These are phyloP conservation scores for Xanthia togata DNA, from an alignment of 2,888 invertebrate species.

Conservation along the genomic window DNA sequence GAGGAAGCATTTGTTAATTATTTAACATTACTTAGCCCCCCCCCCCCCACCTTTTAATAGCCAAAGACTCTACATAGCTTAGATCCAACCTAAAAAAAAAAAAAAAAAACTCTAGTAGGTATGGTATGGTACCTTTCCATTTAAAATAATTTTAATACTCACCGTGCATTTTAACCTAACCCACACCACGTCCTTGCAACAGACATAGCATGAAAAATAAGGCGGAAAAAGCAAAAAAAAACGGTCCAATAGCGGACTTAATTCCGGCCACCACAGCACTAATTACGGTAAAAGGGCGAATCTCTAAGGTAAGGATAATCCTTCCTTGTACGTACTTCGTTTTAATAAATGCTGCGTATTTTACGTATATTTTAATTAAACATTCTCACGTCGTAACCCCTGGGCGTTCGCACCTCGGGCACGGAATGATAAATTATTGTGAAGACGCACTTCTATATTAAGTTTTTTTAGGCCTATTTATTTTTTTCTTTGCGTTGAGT, in stretches of 20 bases:
- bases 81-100: background rate
- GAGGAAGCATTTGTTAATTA: no score
- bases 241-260: constrained; percentile 49
- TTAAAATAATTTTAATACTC: constrained; percentile 13
- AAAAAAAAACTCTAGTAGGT: background rate
- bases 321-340: constrained; percentile 74
- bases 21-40: no score
- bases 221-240: constrained; percentile 49
- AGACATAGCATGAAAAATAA: constrained; percentile 18
- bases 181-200: background rate
- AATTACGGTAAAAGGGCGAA: constrained; percentile 75
- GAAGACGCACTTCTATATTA: constrained; percentile 59
- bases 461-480: constrained; percentile 30
- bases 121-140: no score
- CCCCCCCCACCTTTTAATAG: no score
- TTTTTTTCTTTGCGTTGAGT: constrained; percentile 19
- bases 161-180: constrained; percentile 4
- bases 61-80: background rate
- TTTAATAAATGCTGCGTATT: constrained; percentile 79
- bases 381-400: constrained; percentile 74
- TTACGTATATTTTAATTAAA: constrained; percentile 81
- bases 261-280: constrained; percentile 68
- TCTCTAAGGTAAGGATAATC: constrained; percentile 77
- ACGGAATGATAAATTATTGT: constrained; percentile 65
- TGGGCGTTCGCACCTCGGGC: constrained; percentile 63